These are phyloP conservation scores for Columbina picui DNA, from an alignment of 2,113 vertebrate genomes.

Conservation along the genomic window DNA sequence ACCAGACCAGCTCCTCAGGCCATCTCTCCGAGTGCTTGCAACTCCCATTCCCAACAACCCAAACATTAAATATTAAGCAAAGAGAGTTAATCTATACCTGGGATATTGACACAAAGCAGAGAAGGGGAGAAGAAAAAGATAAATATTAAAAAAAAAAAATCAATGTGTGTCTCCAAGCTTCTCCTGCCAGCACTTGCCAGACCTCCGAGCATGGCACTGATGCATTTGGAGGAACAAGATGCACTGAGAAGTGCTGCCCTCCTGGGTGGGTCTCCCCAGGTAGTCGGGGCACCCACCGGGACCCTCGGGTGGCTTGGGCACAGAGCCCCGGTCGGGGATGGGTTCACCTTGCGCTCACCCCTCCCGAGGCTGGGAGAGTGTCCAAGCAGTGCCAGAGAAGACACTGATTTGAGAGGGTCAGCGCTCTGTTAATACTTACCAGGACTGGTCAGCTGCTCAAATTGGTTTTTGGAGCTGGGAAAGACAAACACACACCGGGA, in stretches of 20 bases:
- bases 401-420: neutral
- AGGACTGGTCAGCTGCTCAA: neutral
- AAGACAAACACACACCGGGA: rapidly evolving
- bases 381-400: neutral
- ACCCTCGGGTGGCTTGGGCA: neutral
- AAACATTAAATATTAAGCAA: constrained; percentile 56
- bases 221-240: neutral
- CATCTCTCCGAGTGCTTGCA: neutral
- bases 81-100: constrained; percentile 55
- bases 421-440: neutral
- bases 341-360: neutral
- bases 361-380: neutral
- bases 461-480: neutral
- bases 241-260: neutral
- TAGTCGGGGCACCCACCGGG: rapidly evolving
- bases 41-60: neutral
- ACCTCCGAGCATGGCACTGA: rapidly evolving
- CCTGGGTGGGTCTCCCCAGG: rapidly evolving
- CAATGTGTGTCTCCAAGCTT: neutral
- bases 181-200: rapidly evolving
- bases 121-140: neutral
- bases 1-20: neutral
- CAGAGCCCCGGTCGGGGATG: neutral
- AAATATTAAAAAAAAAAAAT: neutral
- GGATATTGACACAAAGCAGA: neutral